Percentiles rank a stretch among this genome's conserved stretches.
Evolutionary conservation across 2,113 vertebrate genomes (phyloP).

Genomic region (Rhynchomys soricoides): DNA sequence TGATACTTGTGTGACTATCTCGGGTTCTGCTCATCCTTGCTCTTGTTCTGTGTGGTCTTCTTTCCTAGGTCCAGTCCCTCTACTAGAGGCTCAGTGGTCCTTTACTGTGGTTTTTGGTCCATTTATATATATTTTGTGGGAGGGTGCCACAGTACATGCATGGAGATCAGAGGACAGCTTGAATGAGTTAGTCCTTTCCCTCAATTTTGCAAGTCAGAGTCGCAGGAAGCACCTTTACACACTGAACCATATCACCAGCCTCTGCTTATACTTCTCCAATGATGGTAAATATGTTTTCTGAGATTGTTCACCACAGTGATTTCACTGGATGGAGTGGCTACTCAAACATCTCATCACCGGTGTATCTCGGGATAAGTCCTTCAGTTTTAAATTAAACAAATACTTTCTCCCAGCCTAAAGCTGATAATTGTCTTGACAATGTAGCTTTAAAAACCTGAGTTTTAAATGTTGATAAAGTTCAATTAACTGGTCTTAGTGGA

Average conservation of each 20-base stretch:
- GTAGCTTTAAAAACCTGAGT: not conserved
- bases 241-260: not conserved
- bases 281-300: not conserved
- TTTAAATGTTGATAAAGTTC: conserved; percentile 22
- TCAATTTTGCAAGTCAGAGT: not conserved
- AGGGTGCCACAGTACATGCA: not conserved
- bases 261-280: not conserved
- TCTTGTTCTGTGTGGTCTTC: not conserved
- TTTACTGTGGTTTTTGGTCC: not conserved
- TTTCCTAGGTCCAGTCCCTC: not conserved
- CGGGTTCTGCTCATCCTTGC: not conserved
- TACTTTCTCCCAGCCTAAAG: not conserved
- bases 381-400: not conserved
- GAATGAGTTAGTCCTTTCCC: not conserved
- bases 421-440: not conserved
- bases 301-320: not conserved
- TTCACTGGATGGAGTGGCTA: not conserved
- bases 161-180: not conserved
- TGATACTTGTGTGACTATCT: not conserved
- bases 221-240: not conserved
- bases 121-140: not conserved
- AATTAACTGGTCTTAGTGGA: not conserved
- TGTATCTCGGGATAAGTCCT: not conserved
- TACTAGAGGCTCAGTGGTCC: not conserved
- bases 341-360: not conserved